Percentiles rank a stretch among this genome's conserved stretches.
phyloP scores from a whole-genome alignment of 2,113 vertebrate species.

The Coturnix japonica region DNA sequence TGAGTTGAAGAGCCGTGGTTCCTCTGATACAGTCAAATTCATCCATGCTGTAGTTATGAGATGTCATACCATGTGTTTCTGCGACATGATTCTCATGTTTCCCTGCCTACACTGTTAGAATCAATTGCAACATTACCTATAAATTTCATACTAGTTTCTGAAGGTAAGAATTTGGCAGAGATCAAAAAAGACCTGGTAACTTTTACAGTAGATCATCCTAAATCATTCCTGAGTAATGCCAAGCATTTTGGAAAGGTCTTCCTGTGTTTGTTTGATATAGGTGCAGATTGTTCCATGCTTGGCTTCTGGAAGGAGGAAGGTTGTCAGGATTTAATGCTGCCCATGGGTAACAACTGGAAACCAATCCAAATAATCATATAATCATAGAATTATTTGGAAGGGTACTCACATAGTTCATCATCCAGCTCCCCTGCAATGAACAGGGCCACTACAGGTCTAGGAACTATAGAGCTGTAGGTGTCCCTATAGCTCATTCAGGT shows the following conservation, averaged over 20 bases:
- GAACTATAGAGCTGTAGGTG: no score
- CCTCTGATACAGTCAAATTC: background rate
- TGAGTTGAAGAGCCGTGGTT: background rate
- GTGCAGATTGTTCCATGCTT: background rate
- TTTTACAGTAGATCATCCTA: background rate
- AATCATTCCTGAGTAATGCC: background rate
- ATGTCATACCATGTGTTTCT: background rate
- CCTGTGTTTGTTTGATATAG: background rate
- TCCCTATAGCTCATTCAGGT: no score
- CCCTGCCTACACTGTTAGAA: background rate
- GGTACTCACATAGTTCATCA: no score
- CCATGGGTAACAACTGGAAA: background rate
- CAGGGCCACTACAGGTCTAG: no score
- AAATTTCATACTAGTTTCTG: background rate
- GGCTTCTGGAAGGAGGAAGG: background rate
- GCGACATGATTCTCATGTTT: rapidly evolving
- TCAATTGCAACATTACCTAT: background rate
- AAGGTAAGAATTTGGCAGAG: background rate
- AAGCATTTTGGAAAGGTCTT: background rate
- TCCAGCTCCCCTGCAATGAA: no score
- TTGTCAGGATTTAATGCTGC: background rate
- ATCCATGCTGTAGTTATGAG: background rate
- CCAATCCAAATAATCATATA: background rate
- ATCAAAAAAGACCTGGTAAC: background rate
- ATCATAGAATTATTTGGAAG: no score